Base-by-base conservation (phyloP, 1,140 invertebrate species). In the Saccostrea glomerata region DNA sequence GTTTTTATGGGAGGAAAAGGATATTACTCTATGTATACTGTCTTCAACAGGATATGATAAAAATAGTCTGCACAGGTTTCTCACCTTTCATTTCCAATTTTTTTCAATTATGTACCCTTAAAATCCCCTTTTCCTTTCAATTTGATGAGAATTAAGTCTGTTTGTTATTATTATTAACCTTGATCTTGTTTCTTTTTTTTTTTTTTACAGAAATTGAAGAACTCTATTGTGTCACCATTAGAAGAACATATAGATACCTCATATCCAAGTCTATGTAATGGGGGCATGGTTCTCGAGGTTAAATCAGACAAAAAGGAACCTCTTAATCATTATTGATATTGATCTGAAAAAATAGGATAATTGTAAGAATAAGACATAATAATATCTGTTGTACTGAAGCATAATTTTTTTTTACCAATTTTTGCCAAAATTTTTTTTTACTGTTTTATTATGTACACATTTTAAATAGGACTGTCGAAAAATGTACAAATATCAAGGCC, bases 201-300 rank as follows among this genome's bases (percentile, higher is more conserved):
- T 77, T 25, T 77, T 77, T 77, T 30, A 30, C 70, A 77, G 70
- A 77, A 77, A 77, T 77, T 77, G 23, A 77, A 12, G 17, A 77
- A 77, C 70, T 77, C 70, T 25, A 77, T 77, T 30, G 70, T 77
- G 70, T 77, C 70, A 15, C 70, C 70, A 77, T 36, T 77, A 36
- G 25, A 77, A 12, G 70, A 77, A 13, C 23, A 25, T 15, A 36
- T 11, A 25, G 70, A 77, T 15, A 15, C 7, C 23, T 77, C 30
- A 12, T 36, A 77, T 77, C 70, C 30, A 2, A 77, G 30, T 30
- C 70, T 40, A 0, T 12, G 11, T 15, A 77, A 77, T 77, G 70
- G 70, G 15, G 70, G 17, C 58, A 20, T 63, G 17, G 17, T 63
- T 63, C 58, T 63, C 5, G 15, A 63, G 6, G 15, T 63, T 20